A percentile compares a stretch with the other conserved stretches of the same genome.
Evolutionary conservation across 2,113 vertebrate genomes (phyloP).

Genomic region (Meleagris gallopavo): DNA sequence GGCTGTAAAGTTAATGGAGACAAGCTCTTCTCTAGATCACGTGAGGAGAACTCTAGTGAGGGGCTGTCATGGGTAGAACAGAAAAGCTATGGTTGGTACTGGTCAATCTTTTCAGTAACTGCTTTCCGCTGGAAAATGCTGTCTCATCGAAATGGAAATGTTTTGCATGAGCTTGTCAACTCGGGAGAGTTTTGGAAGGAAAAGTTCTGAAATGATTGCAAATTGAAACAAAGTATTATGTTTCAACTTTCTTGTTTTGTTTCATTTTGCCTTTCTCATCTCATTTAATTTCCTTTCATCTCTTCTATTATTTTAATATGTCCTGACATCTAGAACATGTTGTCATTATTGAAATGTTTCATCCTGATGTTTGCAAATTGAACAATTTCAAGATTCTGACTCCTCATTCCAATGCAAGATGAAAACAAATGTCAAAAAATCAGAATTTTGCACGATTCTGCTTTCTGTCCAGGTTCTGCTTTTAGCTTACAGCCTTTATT

Average conservation of each 20-base stretch:
- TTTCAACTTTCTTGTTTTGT: slow-evolving; percentile 48
- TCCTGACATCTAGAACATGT: slow-evolving; percentile 60
- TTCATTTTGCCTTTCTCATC: slow-evolving; percentile 61
- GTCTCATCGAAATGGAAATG: slow-evolving; percentile 36
- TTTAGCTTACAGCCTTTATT: not conserved
- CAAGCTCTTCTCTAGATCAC: not conserved
- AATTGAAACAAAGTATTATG: slow-evolving; percentile 56
- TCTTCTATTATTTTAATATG: slow-evolving; percentile 57
- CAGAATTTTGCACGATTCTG: not conserved
- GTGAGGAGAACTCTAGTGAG: not conserved
- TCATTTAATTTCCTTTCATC: slow-evolving; percentile 65
- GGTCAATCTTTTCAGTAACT: not conserved
- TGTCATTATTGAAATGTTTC: slow-evolving; percentile 51
- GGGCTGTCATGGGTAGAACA: not conserved
- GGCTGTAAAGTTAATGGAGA: not conserved
- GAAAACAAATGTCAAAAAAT: slow-evolving; percentile 9
- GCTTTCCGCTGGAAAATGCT: slow-evolving; percentile 25
- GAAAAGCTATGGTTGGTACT: not conserved
- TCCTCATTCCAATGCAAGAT: not conserved
- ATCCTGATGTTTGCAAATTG: slow-evolving; percentile 38
- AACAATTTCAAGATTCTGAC: slow-evolving; percentile 25
- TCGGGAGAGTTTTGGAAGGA: slow-evolving; percentile 23
- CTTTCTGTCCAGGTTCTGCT: not conserved
- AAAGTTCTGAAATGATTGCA: slow-evolving; percentile 48
- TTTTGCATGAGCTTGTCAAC: slow-evolving; percentile 7